phyloP scores from a whole-genome alignment of 2,888 invertebrate species.

The Terebella lapidaria region DNA sequence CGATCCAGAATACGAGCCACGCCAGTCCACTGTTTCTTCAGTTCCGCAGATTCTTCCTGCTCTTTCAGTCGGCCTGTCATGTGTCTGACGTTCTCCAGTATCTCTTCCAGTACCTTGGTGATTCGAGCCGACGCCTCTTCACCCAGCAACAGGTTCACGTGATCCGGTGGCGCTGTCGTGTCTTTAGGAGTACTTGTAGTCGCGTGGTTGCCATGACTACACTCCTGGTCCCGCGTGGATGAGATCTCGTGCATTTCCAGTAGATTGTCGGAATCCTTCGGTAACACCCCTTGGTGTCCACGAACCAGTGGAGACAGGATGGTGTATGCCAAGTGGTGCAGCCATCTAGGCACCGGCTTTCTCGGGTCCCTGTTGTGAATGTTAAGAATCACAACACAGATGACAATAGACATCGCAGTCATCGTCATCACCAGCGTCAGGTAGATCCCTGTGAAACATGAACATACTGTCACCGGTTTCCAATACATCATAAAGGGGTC shows the following conservation, averaged over 20 bases:
- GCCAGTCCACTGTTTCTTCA: slow-evolving; percentile 24
- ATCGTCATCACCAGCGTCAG: slow-evolving; percentile 27
- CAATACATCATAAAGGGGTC: no score
- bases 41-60: slow-evolving; percentile 16
- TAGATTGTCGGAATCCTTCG: slow-evolving; percentile 12
- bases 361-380: slow-evolving; percentile 26
- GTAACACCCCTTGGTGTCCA: slow-evolving; percentile 9
- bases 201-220: background rate
- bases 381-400: slow-evolving; percentile 26
- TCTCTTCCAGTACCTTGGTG: slow-evolving; percentile 18
- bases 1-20: slow-evolving; percentile 25
- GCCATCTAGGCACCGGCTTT: slow-evolving; percentile 23
- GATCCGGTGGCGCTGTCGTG: no score
- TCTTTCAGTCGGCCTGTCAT: slow-evolving; percentile 23
- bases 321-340: slow-evolving; percentile 18
- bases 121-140: slow-evolving; percentile 6
- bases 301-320: slow-evolving; percentile 17
- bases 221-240: background rate
- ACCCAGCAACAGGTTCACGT: no score
- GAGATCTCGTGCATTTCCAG: slow-evolving; percentile 10
- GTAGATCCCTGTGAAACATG: slow-evolving; percentile 29
- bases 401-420: slow-evolving; percentile 25
- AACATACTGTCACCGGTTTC: no score
- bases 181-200: no score
- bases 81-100: slow-evolving; percentile 18